Percentiles rank a stretch among this genome's conserved stretches.
phyloP scores from a whole-genome alignment of 30 jellyfish, hydroid and myxozoan genomes.

The Turritopsis rubra region DNA sequence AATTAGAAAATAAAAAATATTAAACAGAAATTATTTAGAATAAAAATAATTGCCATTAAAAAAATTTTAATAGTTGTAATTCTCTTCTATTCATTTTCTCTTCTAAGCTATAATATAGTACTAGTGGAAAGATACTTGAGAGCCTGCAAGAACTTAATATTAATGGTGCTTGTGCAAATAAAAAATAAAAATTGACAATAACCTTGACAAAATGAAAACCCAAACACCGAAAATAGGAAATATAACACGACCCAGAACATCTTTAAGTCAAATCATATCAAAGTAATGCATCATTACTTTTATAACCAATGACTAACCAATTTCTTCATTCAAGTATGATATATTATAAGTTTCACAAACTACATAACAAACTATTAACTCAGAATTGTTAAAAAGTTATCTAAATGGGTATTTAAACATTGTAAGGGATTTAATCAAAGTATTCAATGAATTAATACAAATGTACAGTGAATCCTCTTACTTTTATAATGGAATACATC shows the following conservation, averaged over 20 bases:
- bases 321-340: neutral
- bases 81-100: too few relatives aligned
- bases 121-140: too few relatives aligned
- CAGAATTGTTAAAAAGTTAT: neutral
- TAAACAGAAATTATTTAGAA: too few relatives aligned
- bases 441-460: neutral
- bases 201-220: neutral
- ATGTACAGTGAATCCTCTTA: neutral
- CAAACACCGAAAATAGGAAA: neutral
- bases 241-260: neutral
- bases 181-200: neutral
- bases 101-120: too few relatives aligned
- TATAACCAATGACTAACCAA: neutral
- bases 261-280: neutral
- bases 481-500: neutral
- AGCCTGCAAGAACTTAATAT: too few relatives aligned
- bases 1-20: too few relatives aligned
- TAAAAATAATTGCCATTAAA: too few relatives aligned
- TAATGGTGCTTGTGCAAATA: neutral
- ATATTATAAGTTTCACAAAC: neutral
- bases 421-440: neutral
- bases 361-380: neutral
- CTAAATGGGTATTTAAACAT: neutral
- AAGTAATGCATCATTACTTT: neutral
- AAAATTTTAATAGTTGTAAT: too few relatives aligned